phyloP scores from a whole-genome alignment of 92 coral and sea anemone species.

The Montipora capitata region DNA sequence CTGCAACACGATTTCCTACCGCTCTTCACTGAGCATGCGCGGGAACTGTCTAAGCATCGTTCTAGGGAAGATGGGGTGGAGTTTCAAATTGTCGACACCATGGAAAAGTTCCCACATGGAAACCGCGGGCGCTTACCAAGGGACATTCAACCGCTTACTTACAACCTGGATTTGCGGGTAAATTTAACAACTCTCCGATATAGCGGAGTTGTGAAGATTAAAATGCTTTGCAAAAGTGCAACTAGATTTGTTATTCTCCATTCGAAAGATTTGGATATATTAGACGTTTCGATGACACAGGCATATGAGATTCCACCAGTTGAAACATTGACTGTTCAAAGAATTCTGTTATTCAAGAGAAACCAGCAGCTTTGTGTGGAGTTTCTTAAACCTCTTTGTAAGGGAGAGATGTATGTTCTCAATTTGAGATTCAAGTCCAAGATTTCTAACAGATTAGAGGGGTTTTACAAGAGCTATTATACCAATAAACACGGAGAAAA shows the following conservation, averaged over 20 bases:
- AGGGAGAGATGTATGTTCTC: conserved; percentile 41
- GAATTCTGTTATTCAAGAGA: conserved; percentile 38
- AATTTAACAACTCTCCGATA: conserved; percentile 65
- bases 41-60: conserved; percentile 51
- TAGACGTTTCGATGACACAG: conserved; percentile 32
- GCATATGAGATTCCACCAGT: neutral
- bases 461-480: conserved; percentile 69
- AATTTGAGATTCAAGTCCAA: conserved; percentile 38
- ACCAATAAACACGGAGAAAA: conserved; percentile 11
- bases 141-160: conserved; percentile 68
- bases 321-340: conserved; percentile 5
- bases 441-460: conserved; percentile 67
- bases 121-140: conserved; percentile 54
- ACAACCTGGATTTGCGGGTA: conserved; percentile 68
- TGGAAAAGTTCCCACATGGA: conserved; percentile 57
- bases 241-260: conserved; percentile 73
- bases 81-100: conserved; percentile 47
- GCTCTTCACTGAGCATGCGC: conserved; percentile 36
- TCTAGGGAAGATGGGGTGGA: conserved; percentile 36
- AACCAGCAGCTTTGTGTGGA: conserved; percentile 69
- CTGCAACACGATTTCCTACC: conserved; percentile 32
- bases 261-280: conserved; percentile 43
- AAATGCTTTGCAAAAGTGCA: conserved; percentile 44
- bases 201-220: conserved; percentile 58
- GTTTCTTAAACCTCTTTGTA: conserved; percentile 12